Evolutionary conservation across 1,140 invertebrate species (phyloP).

Genomic region (Dendroctonus ponderosae): DNA sequence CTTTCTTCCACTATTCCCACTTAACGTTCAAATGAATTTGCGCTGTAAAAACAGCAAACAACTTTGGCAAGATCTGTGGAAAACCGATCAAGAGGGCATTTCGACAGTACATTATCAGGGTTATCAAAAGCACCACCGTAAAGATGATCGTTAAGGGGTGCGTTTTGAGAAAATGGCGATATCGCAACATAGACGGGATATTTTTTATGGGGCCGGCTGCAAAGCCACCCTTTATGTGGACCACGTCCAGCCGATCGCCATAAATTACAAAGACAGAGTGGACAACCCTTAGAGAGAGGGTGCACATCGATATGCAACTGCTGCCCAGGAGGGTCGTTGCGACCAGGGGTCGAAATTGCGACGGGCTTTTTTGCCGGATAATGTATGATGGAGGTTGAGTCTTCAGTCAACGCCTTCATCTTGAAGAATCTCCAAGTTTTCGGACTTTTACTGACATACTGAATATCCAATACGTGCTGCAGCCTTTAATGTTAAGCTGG

Average conservation of each 20-base stretch:
- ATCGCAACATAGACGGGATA: slow-evolving; percentile 23
- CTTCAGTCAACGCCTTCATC: slow-evolving; percentile 9
- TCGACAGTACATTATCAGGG: not conserved
- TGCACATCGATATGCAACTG: slow-evolving; percentile 28
- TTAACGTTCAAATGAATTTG: not conserved
- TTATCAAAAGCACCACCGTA: slow-evolving; percentile 17
- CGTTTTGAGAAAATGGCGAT: slow-evolving; percentile 31
- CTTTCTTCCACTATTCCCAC: not conserved
- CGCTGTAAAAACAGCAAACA: not conserved
- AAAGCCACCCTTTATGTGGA: slow-evolving; percentile 35
- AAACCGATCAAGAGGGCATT: not conserved
- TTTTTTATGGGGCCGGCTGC: slow-evolving; percentile 37
- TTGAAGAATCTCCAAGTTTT: no score
- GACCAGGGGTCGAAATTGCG: slow-evolving; percentile 17
- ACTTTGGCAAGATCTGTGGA: not conserved
- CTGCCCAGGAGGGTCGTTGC: slow-evolving; percentile 20
- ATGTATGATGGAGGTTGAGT: slow-evolving; percentile 18
- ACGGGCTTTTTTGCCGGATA: slow-evolving; percentile 21
- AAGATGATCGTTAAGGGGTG: slow-evolving; percentile 29
- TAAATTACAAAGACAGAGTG: slow-evolving; percentile 33
- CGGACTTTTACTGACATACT: no score
- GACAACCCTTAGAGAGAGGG: slow-evolving; percentile 24
- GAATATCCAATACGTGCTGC: no score
- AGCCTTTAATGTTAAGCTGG: no score
- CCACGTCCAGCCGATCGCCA: slow-evolving; percentile 27